These are phyloP conservation scores for Synodontis membranacea DNA, from an alignment of 2,113 vertebrate genomes.

Conservation along the genomic window DNA sequence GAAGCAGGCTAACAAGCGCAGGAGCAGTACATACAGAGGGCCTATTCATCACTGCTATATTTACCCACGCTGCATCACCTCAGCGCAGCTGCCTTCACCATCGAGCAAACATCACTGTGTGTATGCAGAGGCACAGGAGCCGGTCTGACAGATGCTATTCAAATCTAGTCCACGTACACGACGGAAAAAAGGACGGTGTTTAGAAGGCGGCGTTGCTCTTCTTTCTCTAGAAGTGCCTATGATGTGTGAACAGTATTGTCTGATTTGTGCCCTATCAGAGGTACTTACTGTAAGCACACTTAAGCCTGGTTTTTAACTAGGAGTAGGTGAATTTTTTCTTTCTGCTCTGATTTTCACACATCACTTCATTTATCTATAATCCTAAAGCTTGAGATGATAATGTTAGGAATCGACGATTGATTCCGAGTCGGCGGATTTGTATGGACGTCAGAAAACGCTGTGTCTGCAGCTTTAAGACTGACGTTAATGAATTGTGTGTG, in stretches of 20 bases:
- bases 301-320: neutral
- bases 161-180: neutral
- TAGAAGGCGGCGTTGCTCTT: neutral
- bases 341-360: neutral
- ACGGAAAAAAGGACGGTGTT: slow-evolving; percentile 3
- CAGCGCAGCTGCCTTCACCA: slow-evolving; percentile 37
- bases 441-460: too few relatives aligned
- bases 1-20: slow-evolving; percentile 18
- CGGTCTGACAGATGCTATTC: neutral
- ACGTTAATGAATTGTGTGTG: too few relatives aligned
- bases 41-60: slow-evolving; percentile 48
- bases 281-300: neutral
- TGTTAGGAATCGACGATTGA: neutral
- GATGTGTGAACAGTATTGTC: neutral
- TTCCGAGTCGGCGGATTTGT: neutral
- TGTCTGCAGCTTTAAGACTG: too few relatives aligned
- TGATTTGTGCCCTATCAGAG: neutral
- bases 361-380: neutral
- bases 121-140: neutral
- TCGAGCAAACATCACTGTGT: slow-evolving; percentile 24
- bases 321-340: neutral
- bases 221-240: neutral
- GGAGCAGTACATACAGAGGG: slow-evolving; percentile 28
- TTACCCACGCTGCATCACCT: slow-evolving; percentile 34
- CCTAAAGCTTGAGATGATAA: too few relatives aligned